These are phyloP conservation scores for Tetramorium simillimum DNA, from an alignment of 1,140 invertebrate genomes.

Conservation along the genomic window DNA sequence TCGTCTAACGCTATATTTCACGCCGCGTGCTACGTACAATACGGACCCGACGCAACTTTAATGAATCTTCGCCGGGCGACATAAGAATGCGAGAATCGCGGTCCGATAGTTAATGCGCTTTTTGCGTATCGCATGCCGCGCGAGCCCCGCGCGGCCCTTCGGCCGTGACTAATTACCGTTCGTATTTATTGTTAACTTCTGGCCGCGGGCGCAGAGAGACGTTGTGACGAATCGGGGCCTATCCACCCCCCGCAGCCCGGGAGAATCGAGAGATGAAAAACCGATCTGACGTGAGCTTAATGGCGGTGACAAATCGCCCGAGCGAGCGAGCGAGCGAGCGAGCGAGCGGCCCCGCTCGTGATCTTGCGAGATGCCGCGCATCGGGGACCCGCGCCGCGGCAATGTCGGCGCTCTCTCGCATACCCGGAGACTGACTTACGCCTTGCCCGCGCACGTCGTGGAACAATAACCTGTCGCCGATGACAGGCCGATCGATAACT, in stretches of 20 bases:
- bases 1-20: slow-evolving; percentile 37
- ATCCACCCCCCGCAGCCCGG: slow-evolving; percentile 39
- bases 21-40: slow-evolving; percentile 21
- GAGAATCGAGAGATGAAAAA: slow-evolving; percentile 43
- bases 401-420: slow-evolving; percentile 66
- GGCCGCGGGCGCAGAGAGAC: slow-evolving; percentile 22
- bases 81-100: slow-evolving; percentile 34
- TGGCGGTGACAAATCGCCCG: slow-evolving; percentile 77
- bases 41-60: slow-evolving; percentile 11
- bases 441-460: slow-evolving; percentile 52
- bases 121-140: slow-evolving; percentile 48
- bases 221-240: slow-evolving; percentile 57
- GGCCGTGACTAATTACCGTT: slow-evolving; percentile 52
- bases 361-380: slow-evolving; percentile 51
- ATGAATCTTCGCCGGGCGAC: slow-evolving; percentile 47
- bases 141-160: slow-evolving; percentile 11
- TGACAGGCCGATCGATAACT: slow-evolving; percentile 69
- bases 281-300: slow-evolving; percentile 73
- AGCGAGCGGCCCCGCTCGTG: slow-evolving; percentile 45
- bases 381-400: slow-evolving; percentile 56
- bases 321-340: slow-evolving; percentile 33
- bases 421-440: slow-evolving; percentile 60
- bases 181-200: slow-evolving; percentile 54
- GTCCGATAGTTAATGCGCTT: slow-evolving; percentile 35
- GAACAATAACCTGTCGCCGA: slow-evolving; percentile 73